Percentiles rank a stretch among this genome's conserved stretches.
Conservation (phyloP, 1,140 invertebrate species). For the Batillaria attramentaria region DNA sequence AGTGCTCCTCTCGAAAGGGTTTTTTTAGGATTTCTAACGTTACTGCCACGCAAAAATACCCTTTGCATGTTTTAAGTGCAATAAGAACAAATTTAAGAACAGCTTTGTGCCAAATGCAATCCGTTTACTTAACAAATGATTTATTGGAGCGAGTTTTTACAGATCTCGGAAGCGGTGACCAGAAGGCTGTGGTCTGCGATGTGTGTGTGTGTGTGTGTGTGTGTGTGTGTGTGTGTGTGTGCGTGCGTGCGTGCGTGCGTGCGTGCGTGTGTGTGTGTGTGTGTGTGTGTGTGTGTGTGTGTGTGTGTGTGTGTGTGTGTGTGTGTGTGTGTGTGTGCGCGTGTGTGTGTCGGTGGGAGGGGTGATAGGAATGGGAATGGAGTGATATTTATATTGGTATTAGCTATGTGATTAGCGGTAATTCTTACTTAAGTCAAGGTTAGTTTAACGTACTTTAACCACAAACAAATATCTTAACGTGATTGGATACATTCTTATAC, state of each 20-base stretch:
- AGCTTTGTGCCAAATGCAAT: too few species aligned
- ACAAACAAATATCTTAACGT: neutral
- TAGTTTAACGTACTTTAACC: neutral
- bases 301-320: conserved; percentile 2
- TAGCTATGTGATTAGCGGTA: neutral
- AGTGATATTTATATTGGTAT: neutral
- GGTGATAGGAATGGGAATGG: neutral
- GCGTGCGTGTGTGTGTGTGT: conserved; percentile 10
- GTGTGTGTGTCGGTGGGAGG: neutral
- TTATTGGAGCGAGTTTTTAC: too few species aligned
- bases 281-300: conserved; percentile 3
- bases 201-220: neutral
- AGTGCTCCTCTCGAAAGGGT: too few species aligned
- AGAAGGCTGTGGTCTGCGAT: neutral
- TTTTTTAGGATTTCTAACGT: too few species aligned
- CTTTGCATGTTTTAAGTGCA: neutral
- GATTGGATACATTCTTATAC: neutral
- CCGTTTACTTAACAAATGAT: too few species aligned
- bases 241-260: neutral
- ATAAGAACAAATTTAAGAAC: neutral
- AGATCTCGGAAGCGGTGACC: neutral
- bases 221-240: conserved; percentile 8
- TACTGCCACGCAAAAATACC: too few species aligned
- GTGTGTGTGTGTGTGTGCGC: neutral
- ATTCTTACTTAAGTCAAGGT: neutral